phyloP scores from a whole-genome alignment of 2,797 vertebrate species.

The Pseudocheirus occidentalis region DNA sequence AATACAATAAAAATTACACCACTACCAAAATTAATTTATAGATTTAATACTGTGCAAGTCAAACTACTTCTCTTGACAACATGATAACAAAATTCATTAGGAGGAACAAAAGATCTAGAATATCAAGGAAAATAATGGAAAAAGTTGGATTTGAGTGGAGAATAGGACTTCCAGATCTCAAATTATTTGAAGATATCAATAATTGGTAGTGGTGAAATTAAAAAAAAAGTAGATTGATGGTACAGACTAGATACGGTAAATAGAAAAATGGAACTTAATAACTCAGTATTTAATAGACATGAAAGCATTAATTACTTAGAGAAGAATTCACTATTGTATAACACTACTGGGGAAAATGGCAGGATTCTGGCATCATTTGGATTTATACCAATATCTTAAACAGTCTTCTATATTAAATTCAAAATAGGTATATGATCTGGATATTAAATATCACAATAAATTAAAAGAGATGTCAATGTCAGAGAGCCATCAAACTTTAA shows the following conservation, averaged over 20 bases:
- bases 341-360: neutral
- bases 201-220: neutral
- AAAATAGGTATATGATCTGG: neutral
- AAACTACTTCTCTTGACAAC: neutral
- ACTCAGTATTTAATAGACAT: neutral
- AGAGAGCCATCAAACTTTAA: neutral
- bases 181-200: neutral
- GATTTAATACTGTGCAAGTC: neutral
- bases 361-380: neutral
- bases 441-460: neutral
- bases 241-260: neutral
- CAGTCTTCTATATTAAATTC: neutral
- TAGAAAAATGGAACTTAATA: neutral
- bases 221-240: neutral
- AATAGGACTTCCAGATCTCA: neutral
- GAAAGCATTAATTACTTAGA: neutral
- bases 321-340: neutral
- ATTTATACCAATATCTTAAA: neutral
- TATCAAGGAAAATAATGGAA: neutral
- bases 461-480: neutral
- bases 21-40: neutral
- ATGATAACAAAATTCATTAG: neutral
- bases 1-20: neutral
- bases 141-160: neutral
- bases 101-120: neutral